Evolutionary conservation across 2,113 vertebrate species (phyloP), one percentile per base, ranked within the genome.

Genomic region (Myocastor coypus): DNA sequence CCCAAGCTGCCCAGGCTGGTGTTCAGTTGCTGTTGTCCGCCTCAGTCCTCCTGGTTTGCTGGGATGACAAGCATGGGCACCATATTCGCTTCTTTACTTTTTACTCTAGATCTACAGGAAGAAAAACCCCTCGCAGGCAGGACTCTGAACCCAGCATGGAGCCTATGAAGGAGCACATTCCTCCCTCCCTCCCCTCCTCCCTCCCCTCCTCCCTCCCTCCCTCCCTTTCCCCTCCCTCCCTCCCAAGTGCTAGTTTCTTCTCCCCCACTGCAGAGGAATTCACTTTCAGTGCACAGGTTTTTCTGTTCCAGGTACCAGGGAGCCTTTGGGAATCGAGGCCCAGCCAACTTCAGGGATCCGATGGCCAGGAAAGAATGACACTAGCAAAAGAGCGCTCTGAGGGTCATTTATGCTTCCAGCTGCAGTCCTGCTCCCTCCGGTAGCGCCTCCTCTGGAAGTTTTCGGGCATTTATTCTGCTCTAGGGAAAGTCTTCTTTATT

Each of bases 161-260:
- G 1, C 3, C 69, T 3, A 0, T n/a, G 55, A 40, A 26, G 1
- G 34, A 34, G 5, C 22, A 20, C 20, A n/a, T n/a, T n/a, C n/a
- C n/a, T n/a, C n/a, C n/a, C n/a, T n/a, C n/a, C n/a, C n/a, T 46
- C 46, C 46, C 8, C 46, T 46, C 46, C 46, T 8, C 8, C 46
- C 46, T 46, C 46, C 46, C 8, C 8, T 8, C 46, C 46, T 46
- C 46, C 46, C 46, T 46, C 46, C 46, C 46, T 46, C 46, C 46
- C 46, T 46, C 46, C 46, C 46, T 46, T n/a, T n/a, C n/a, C n/a
- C n/a, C 11, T 5, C 37, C 22, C 5, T 0, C 0, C 5, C 10
- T 1, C 9, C 5, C 16, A 40, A 20, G 46, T 3, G 0, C 73
- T 12, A 42, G 22, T 5, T 17, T 26, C 20, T 16, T 1, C 34